These are phyloP conservation scores for Daubentonia madagascariensis DNA, from an alignment of 2,113 vertebrate species.

Conservation along the genomic window DNA sequence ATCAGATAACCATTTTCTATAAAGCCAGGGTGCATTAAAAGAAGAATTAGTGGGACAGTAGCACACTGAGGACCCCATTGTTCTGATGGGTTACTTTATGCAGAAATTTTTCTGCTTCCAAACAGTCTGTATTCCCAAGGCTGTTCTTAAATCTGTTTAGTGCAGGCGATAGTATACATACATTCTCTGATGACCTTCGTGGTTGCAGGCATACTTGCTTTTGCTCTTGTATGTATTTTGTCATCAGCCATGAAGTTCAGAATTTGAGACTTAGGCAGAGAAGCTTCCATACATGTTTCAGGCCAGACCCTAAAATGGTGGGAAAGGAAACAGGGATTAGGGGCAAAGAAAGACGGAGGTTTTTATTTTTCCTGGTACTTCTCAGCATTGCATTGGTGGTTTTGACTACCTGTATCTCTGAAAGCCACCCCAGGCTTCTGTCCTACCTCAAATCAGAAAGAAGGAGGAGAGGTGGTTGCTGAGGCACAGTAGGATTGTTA, in stretches of 20 bases:
- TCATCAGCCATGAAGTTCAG: neutral
- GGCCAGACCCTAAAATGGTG: neutral
- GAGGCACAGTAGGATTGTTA: neutral
- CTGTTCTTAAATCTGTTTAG: neutral
- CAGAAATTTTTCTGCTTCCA: neutral
- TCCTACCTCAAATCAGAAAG: neutral
- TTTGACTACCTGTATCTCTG: neutral
- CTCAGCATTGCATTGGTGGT: neutral
- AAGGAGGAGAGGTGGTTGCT: neutral
- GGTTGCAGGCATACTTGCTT: neutral
- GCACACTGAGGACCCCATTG: neutral
- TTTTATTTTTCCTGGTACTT: neutral
- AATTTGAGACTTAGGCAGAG: neutral
- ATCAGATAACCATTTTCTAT: neutral
- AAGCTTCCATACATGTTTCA: neutral
- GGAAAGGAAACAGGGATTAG: neutral
- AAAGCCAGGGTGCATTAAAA: neutral
- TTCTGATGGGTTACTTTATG: neutral
- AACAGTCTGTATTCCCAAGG: neutral
- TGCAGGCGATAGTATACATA: neutral
- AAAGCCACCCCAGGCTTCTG: neutral
- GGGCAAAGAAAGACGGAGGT: neutral
- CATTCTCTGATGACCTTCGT: accelerated
- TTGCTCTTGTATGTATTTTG: neutral
- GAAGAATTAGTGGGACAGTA: neutral